Conservation (phyloP, 2,797 vertebrate genomes). For the Lycodopsis pacificus region DNA sequence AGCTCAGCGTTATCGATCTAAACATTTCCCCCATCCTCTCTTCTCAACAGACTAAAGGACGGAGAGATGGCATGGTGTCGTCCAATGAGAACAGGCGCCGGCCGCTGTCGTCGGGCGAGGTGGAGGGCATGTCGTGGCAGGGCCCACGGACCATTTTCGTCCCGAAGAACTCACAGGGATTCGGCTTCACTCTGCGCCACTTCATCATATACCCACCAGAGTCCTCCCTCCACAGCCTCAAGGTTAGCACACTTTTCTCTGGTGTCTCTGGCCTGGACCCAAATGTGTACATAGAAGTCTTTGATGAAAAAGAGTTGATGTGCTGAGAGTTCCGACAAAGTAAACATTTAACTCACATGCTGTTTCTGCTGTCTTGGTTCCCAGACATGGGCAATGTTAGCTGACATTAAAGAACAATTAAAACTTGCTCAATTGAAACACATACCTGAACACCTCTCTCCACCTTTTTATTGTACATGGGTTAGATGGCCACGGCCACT, state of each 20-base stretch:
- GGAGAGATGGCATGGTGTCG: conserved; percentile 85
- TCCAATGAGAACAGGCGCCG: conserved; percentile 81
- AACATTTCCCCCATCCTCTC: conserved; percentile 8
- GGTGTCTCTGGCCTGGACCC: too few species aligned
- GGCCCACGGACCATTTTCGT: conserved; percentile 88
- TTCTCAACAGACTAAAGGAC: conserved; percentile 78
- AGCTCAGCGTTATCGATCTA: neutral
- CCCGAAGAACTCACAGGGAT: conserved; percentile 91
- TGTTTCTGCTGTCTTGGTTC: too few species aligned
- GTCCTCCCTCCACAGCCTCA: conserved; percentile 86
- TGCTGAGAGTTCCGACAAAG: too few species aligned
- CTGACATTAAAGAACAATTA: too few species aligned
- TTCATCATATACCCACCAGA: conserved; percentile 97
- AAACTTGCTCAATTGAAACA: too few species aligned
- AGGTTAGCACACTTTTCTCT: conserved; percentile 79
- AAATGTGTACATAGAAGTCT: too few species aligned
- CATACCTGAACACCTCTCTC: too few species aligned
- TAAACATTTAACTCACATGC: too few species aligned
- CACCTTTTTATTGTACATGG: too few species aligned
- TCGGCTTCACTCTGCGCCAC: conserved; percentile 96
- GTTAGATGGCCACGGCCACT: too few species aligned
- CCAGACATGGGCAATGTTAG: too few species aligned
- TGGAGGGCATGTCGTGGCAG: conserved; percentile 83
- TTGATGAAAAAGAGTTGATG: too few species aligned
- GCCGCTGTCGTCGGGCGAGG: conserved; percentile 70